These are phyloP conservation scores for Corythornis madagascariensis DNA, from an alignment of 2,113 vertebrate species.

Conservation along the genomic window DNA sequence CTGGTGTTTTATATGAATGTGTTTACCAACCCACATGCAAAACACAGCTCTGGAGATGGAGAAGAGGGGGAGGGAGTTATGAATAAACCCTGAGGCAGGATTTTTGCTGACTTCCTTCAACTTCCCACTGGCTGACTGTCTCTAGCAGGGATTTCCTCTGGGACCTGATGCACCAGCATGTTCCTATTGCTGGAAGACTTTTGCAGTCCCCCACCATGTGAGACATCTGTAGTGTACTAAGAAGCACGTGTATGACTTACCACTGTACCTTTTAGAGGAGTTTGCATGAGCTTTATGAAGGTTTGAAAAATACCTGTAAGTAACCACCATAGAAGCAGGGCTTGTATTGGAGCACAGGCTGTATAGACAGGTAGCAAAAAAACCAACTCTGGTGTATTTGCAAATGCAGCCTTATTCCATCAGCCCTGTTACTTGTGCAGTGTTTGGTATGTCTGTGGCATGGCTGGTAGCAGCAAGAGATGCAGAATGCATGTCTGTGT, in stretches of 20 bases:
- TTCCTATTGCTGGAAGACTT: neutral
- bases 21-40: neutral
- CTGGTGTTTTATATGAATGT: neutral
- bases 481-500: neutral
- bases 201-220: neutral
- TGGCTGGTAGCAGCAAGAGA: neutral
- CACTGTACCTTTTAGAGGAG: neutral
- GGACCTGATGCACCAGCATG: neutral
- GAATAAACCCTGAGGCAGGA: neutral
- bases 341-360: neutral
- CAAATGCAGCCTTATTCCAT: neutral
- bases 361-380: neutral
- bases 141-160: neutral
- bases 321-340: rapidly evolving
- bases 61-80: neutral
- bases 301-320: neutral
- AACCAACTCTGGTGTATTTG: neutral
- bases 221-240: neutral
- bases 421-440: neutral
- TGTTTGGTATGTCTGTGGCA: neutral
- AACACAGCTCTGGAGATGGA: neutral
- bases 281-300: neutral
- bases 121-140: neutral
- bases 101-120: neutral
- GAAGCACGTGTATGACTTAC: neutral